phyloP scores from a whole-genome alignment of 1,140 invertebrate genomes.

The Hirudo medicinalis region DNA sequence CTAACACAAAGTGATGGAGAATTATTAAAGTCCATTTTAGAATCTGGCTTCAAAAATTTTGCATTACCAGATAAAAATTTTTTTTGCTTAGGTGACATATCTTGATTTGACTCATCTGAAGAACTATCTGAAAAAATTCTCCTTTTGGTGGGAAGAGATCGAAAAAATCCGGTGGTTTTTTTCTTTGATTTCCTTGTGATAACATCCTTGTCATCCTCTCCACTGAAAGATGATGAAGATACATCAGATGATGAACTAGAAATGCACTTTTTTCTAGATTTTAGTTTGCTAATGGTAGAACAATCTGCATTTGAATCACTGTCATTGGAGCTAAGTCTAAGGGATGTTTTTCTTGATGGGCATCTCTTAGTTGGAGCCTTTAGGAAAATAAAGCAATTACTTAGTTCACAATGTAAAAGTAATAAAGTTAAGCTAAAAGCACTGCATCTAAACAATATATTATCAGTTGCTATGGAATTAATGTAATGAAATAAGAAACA shows the following conservation, averaged over 20 bases:
- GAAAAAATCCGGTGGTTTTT: not conserved
- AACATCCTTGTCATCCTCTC: not conserved
- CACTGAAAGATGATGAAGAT: not conserved
- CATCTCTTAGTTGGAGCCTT: not conserved
- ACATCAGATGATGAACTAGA: slow-evolving; percentile 2
- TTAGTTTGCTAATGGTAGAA: not conserved
- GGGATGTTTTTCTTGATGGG: not conserved
- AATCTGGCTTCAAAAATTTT: too few relatives aligned
- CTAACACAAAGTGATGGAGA: too few relatives aligned
- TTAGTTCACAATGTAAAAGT: not conserved
- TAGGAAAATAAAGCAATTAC: not conserved
- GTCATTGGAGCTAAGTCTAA: not conserved
- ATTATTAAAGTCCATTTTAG: too few relatives aligned
- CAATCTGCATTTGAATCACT: slow-evolving; percentile 6
- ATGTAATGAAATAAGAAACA: not conserved
- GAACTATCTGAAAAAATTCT: not conserved
- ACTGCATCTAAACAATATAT: not conserved
- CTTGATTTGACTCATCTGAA: too few relatives aligned
- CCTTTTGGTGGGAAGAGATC: not conserved
- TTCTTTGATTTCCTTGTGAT: not conserved
- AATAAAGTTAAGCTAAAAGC: not conserved
- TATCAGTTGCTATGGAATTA: not conserved
- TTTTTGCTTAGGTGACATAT: too few relatives aligned
- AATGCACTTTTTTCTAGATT: not conserved
- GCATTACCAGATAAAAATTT: too few relatives aligned